Percentiles rank a stretch among this genome's conserved stretches.
Conservation (phyloP, 2,888 invertebrate species). For the Lasioglossum marginatum region DNA sequence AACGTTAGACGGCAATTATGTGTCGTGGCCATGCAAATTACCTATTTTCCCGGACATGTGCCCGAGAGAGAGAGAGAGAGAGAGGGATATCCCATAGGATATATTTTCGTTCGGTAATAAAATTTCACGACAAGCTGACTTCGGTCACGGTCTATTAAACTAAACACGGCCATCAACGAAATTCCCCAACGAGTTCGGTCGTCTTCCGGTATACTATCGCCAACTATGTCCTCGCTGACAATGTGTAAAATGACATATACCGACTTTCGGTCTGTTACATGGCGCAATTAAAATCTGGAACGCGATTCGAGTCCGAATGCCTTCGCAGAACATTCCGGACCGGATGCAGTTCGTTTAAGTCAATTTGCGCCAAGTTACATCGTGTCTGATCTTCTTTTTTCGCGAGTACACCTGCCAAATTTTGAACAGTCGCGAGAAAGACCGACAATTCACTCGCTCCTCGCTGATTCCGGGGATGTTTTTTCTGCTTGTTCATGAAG, state of each 20-base stretch:
- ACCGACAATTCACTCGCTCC: background rate
- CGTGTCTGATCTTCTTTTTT: background rate
- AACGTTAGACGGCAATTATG: constrained; percentile 66
- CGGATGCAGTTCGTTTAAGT: background rate
- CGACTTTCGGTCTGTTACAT: background rate
- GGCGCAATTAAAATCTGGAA: constrained; percentile 18
- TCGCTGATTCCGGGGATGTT: background rate
- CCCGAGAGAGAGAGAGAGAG: background rate
- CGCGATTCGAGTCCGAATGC: background rate
- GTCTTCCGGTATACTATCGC: constrained; percentile 8
- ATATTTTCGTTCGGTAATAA: constrained; percentile 35
- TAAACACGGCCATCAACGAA: constrained; percentile 39
- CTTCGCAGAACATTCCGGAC: background rate
- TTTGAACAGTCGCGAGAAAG: background rate
- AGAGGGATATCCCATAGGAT: background rate
- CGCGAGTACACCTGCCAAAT: constrained; percentile 1
- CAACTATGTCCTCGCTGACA: background rate
- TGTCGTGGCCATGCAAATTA: constrained; percentile 60
- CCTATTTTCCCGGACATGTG: constrained; percentile 25
- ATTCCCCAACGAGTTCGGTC: constrained; percentile 28
- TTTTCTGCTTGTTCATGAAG: background rate
- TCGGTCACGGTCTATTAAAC: constrained; percentile 43
- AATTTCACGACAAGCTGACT: constrained; percentile 50
- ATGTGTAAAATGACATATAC: background rate
- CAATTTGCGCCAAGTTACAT: background rate